Base-by-base conservation (phyloP, 2,888 invertebrate species). In the Spialia ferax region DNA sequence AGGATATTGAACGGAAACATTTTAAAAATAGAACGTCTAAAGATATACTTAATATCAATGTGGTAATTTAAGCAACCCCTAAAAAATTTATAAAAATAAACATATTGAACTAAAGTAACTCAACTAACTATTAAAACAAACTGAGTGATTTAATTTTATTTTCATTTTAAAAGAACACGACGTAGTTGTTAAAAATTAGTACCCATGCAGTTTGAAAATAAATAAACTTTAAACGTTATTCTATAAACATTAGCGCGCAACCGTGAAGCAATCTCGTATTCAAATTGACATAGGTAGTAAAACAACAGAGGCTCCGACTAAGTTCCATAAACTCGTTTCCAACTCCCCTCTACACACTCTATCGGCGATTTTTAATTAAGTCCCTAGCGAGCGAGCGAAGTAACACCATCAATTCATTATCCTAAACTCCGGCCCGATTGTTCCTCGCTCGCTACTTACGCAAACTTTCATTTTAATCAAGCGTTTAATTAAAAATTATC, bases 391-490 rank as follows among this genome's bases (percentile, higher is more conserved):
- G 86, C 88, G 89, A 85, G 90, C 89, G 84, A 89, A 90, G 93
- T 91, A 92, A 93, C 93, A 92, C 93, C 92, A 93, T 93, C 92
- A 93, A 93, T 93, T 93, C 93, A 93, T 93, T 93, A 93, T 92
- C 92, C 93, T 93, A 93, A 93, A 93, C 93, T 93, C 92, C 81
- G 86, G 86, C 89, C 87, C 91, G 92, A 93, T 93, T 93, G 92
- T 93, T 93, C 89, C 89, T 87, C 90, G 92, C 87, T 88, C 90
- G 92, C 89, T 93, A 93, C 93, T 93, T 93, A 93, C 89, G 91
- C 92, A 92, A 93, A 93, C 93, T 93, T 93, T 93, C 91, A 93
- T 93, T 93, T 93, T 93, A 93, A 93, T 93, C 93, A 93, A 93
- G 92, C 93, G 91, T 93, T 93, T 93, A 93, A 93, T 93, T 93